Evolutionary conservation across 2,113 vertebrate genomes (phyloP), one percentile per base, ranked within the genome.

Genomic region (Hippocampus guttulatus): DNA sequence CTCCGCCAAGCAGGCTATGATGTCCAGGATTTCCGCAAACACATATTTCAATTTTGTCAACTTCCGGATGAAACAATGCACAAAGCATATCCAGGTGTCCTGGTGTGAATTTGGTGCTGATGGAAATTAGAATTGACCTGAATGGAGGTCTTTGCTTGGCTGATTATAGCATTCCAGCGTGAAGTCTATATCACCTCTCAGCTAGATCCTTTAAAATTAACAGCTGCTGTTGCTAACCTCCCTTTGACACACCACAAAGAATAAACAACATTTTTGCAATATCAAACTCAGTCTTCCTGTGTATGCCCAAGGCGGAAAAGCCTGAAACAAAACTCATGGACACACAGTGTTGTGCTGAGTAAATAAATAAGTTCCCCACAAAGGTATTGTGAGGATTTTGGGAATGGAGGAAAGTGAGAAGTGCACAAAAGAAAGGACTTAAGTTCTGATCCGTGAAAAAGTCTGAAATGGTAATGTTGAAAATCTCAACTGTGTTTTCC

Each of bases 321-420:
- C 80, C 58, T 64, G 65, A 73, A 70, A 52, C 74, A 38, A 78
- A 69, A 75, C 72, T 74, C 67, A 69, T 75, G 82, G 69, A 81
- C 73, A 49, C 66, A 57, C 67, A 69, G 72, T 69, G 77, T 79
- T 85, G 75, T 75, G 71, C 75, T 70, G 70, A 84, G 82, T 85
- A 89, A 89, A 87, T 87, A 87, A 88, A 87, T 64, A 77, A 80
- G 64, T 25, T 3, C 67, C 75, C 86, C 84, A 85, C 77, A 45
- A 73, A 83, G 88, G 68, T 70, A 21, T 12, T 65, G 57, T 79
- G 60, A 70, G 83, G 76, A 84, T 81, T 85, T 77, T 33, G 67
- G 68, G 78, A 85, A 58, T 64, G 77, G 82, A 75, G 66, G 21
- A 70, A 72, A 74, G 77, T 78, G 82, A 79, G 80, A 69, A 77